Conservation (phyloP, 2,797 vertebrate species). For the Tiaroga cobitis region DNA sequence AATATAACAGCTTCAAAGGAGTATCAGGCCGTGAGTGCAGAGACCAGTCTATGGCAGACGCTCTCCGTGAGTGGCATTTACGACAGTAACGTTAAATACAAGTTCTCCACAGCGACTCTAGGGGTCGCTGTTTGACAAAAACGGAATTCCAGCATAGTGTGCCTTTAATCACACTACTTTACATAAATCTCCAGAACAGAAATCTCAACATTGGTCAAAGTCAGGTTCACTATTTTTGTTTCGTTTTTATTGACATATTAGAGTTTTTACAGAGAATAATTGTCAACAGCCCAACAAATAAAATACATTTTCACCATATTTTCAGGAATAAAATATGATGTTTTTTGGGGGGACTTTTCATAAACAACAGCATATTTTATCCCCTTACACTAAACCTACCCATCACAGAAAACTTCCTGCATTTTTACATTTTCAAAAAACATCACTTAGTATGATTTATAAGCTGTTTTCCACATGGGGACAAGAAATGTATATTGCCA, state of each 20-base stretch:
- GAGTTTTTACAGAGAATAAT: background rate
- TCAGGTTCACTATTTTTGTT: background rate
- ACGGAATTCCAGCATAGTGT: too few relatives aligned
- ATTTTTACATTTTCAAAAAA: background rate
- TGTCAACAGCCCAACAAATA: background rate
- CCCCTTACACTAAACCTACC: background rate
- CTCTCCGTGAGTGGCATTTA: too few relatives aligned
- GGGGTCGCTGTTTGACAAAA: too few relatives aligned
- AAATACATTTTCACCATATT: background rate
- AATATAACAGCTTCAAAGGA: too few relatives aligned
- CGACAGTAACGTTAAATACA: too few relatives aligned
- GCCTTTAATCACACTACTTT: background rate
- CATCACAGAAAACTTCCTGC: background rate
- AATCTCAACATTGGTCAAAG: background rate
- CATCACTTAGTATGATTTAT: background rate
- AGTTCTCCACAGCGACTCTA: too few relatives aligned
- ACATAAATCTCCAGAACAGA: background rate
- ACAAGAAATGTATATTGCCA: too few relatives aligned
- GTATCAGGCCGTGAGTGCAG: too few relatives aligned
- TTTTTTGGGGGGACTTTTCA: background rate
- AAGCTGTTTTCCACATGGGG: background rate
- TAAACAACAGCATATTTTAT: background rate
- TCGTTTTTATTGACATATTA: background rate
- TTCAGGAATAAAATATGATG: background rate
- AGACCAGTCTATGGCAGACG: too few relatives aligned